Percentiles rank a stretch among this genome's conserved stretches.
Evolutionary conservation across 2,113 vertebrate species (phyloP).

Genomic region (Anoplopoma fimbria): DNA sequence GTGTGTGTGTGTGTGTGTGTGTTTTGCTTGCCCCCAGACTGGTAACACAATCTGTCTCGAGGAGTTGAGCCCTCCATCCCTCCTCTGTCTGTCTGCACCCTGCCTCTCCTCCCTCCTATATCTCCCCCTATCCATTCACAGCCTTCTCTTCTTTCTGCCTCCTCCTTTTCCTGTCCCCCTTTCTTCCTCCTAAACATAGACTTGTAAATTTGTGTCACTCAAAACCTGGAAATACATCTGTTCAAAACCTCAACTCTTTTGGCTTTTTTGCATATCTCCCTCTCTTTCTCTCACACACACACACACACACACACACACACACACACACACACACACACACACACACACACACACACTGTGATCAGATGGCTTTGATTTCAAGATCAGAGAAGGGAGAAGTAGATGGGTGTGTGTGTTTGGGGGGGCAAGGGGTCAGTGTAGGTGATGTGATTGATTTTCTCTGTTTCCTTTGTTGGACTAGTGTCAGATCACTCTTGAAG

Average conservation of each 20-base stretch:
- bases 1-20: constrained; percentile 18
- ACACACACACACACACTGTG: constrained; percentile 11
- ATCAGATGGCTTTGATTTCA: constrained; percentile 55
- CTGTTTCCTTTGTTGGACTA: constrained; percentile 60
- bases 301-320: background rate
- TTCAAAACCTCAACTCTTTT: background rate
- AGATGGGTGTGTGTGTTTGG: background rate
- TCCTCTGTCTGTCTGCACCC: constrained; percentile 69
- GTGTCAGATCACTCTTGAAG: constrained; percentile 53
- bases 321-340: background rate
- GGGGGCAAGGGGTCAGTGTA: constrained; percentile 27
- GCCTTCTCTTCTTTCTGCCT: constrained; percentile 56
- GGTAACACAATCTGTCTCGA: constrained; percentile 72
- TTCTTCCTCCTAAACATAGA: constrained; percentile 6
- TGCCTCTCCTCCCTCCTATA: constrained; percentile 29
- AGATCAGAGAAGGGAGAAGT: constrained; percentile 37
- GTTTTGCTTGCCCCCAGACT: constrained; percentile 53
- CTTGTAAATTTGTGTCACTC: constrained; percentile 19
- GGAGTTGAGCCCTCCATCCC: constrained; percentile 53
- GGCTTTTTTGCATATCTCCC: background rate
- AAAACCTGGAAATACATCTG: constrained; percentile 10
- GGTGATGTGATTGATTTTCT: constrained; percentile 68
- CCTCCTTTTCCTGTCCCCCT: background rate
- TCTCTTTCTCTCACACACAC: background rate
- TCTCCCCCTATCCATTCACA: constrained; percentile 34